Conservation (phyloP, 2,113 vertebrate genomes). For the Platysteira castanea region DNA sequence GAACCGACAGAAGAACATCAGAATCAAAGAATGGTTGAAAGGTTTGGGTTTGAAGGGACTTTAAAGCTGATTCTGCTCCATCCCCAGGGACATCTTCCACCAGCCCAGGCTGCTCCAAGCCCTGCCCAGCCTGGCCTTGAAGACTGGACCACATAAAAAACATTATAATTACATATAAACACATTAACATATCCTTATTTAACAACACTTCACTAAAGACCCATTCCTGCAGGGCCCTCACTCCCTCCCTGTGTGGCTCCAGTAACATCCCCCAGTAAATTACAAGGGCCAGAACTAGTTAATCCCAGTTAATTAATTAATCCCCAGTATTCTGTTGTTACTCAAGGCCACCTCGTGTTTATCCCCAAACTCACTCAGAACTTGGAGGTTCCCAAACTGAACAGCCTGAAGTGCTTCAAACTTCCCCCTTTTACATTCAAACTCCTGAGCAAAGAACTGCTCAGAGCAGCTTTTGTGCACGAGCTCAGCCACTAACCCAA, state of each 20-base stretch:
- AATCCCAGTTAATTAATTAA: not conserved
- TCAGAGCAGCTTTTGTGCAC: not conserved
- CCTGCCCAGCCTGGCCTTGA: not conserved
- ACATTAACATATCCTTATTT: not conserved
- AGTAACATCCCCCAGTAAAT: not conserved
- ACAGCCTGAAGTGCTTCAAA: not conserved
- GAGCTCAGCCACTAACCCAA: not conserved
- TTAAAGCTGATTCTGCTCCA: not conserved
- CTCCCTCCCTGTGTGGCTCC: not conserved
- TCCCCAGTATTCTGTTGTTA: rapidly evolving
- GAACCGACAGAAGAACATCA: not conserved
- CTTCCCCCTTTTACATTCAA: not conserved
- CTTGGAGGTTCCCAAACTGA: not conserved
- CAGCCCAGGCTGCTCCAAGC: not conserved
- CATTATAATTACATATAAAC: too few species aligned
- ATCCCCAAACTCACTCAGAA: not conserved
- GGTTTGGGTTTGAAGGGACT: not conserved
- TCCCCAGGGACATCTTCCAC: not conserved
- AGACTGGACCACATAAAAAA: not conserved
- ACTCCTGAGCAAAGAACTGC: not conserved
- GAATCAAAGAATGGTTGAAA: not conserved
- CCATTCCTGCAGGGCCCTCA: rapidly evolving
- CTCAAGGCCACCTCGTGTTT: not conserved
- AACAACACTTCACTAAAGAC: not conserved
- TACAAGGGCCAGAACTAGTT: not conserved